Base-by-base conservation (phyloP, 2,888 invertebrate genomes). In the Microctonus brassicae region DNA sequence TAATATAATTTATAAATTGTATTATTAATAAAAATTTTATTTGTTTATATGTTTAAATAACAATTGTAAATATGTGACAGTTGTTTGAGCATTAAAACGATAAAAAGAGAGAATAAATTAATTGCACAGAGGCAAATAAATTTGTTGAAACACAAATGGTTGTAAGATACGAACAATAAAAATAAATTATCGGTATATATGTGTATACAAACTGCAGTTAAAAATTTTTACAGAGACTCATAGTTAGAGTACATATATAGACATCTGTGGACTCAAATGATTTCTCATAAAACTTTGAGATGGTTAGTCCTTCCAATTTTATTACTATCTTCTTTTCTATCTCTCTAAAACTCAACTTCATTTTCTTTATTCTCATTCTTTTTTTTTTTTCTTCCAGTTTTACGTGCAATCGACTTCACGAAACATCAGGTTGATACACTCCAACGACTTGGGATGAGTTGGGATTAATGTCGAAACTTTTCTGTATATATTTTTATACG, bases 201-300 rank as follows among this genome's bases (percentile, higher is more conserved):
- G 26, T 42, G 47, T 63, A 33, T 58, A 33, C 26, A 2, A 29
- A 20, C 11, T 26, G 55, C 20, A 22, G 36, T 63, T 63, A n/a
- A 63, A 33, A 22, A 55, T 65, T 29, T 55, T 7, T 13, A n/a
- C 22, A 13, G 13, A 24, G 36, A 66, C 17, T 66, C 39, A 57
- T 39, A 39, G 66, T 39, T 24, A 17, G 17, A 39, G 24, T 57
- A 29, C 36, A 52, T 57, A 39, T n/a, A 66, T 29, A 29, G 3
- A 29, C 4, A 29, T 5, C 13, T 57, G 55, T 24, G 39, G 42
- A 26, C 17, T 57, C 66, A 10, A 58, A 70, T 70, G 66, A 66
- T 71, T 66, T 60, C 66, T 53, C 70, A 66, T 71, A 66, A 71
- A 71, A 71, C 61, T 70, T 66, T 71, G 47, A 57, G 62, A 62